These are phyloP conservation scores for Bettongia penicillata DNA, from an alignment of 2,113 vertebrate species.

Conservation along the genomic window DNA sequence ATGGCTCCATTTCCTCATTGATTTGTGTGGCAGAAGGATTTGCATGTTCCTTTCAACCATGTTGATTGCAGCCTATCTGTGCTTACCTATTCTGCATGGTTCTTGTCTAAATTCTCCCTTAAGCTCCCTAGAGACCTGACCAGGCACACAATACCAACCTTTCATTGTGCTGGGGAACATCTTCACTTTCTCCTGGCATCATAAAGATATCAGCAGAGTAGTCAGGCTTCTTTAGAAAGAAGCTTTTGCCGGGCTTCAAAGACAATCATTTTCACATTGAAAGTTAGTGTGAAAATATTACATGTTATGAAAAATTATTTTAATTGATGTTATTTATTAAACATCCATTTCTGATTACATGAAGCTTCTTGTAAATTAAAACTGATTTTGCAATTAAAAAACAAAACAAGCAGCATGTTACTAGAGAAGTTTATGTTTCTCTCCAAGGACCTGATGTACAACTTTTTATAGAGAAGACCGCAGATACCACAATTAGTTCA, in stretches of 20 bases:
- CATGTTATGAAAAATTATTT: not conserved
- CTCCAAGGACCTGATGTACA: constrained; percentile 40
- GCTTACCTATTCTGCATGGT: not conserved
- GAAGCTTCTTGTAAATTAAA: constrained; percentile 55
- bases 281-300: not conserved
- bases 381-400: constrained; percentile 55
- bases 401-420: constrained; percentile 33
- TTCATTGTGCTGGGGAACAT: not conserved
- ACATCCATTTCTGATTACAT: constrained; percentile 23
- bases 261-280: not conserved
- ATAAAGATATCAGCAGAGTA: not conserved
- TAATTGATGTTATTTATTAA: constrained; percentile 5
- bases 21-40: not conserved
- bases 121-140: not conserved
- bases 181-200: not conserved
- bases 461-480: constrained; percentile 48
- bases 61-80: not conserved
- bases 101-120: not conserved
- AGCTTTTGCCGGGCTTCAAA: not conserved
- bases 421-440: constrained; percentile 39
- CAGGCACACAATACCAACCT: not conserved
- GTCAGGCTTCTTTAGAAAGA: not conserved
- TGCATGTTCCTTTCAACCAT: not conserved
- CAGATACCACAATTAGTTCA: constrained; percentile 15
- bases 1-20: not conserved